phyloP scores from a whole-genome alignment of 2,797 vertebrate species.

The Enteromius mattozi region DNA sequence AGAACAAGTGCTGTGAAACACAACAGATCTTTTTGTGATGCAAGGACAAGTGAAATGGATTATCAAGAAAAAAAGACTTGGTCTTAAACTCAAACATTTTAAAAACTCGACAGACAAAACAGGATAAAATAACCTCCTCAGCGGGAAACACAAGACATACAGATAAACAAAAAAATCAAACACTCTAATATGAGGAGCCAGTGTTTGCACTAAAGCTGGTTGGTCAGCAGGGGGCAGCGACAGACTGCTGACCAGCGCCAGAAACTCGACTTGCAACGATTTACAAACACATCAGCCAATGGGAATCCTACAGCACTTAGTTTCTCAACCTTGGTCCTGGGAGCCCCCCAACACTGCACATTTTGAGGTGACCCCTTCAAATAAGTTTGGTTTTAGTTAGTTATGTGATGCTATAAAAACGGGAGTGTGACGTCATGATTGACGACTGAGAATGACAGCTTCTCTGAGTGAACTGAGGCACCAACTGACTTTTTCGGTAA shows the following conservation, averaged over 20 bases:
- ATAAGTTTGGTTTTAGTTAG: too few species aligned
- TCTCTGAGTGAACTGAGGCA: too few species aligned
- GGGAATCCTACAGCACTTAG: not conserved
- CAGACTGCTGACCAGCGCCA: not conserved
- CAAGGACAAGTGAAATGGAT: not conserved
- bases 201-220: constrained; percentile 42
- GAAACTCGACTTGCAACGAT: not conserved
- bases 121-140: not conserved
- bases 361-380: too few species aligned
- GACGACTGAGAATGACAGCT: too few species aligned
- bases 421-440: too few species aligned
- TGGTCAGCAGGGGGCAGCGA: constrained; percentile 74
- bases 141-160: not conserved
- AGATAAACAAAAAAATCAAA: too few species aligned
- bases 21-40: not conserved
- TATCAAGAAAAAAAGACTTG: not conserved
- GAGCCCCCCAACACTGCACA: too few species aligned
- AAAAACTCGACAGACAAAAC: too few species aligned
- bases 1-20: not conserved
- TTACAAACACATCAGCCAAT: not conserved
- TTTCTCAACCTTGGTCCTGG: too few species aligned
- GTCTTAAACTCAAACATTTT: too few species aligned
- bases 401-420: too few species aligned
- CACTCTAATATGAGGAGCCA: not conserved
- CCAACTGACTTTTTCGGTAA: too few species aligned